Evolutionary conservation across 2,113 vertebrate species (phyloP), one percentile per base, ranked within the genome.

Genomic region (Prochilodus magdalenae): DNA sequence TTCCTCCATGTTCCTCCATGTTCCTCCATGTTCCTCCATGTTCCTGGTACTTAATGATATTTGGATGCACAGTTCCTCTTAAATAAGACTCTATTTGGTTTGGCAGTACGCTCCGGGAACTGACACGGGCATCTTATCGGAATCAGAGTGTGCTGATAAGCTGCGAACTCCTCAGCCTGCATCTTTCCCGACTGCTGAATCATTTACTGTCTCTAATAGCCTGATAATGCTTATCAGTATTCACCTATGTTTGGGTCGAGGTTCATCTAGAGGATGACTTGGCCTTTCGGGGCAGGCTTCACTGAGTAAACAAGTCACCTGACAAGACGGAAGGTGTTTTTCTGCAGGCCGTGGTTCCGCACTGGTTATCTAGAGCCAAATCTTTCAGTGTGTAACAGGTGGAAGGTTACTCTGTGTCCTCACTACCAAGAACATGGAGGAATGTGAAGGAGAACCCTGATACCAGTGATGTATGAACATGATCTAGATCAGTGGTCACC

Each of bases 231-330:
- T 67, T 69, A 79, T 70, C 77, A 70, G 67, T 59, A 27, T 20
- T 11, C 8, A n/a, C 11, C 44, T n/a, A 40, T 4, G 12, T 40
- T 69, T 33, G 29, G 66, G 33, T 69, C 66, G 20, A 40, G 7
- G 66, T 69, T 69, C 66, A 69, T 0, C 33, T 10, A 40, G 66
- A 69, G 11, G 36, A 40, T 3, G 10, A 69, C 33, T n/a, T 57
- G 4, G 57, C n/a, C 57, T 24, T 40, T n/a, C 8, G n/a, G 16
- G 30, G 20, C 65, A 67, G 30, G n/a, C 4, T 3, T 16, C 57
- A 11, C 53, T 24, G 4, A 65, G 30, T 59, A 79, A 79, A 79
- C 77, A 79, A 70, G 51, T 79, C 70, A 8, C 57, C 24, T 69
- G 51, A 67, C 4, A 22, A n/a, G 36, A 65, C 18, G 26, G 1